Evolutionary conservation across 2,113 vertebrate species (phyloP).

Genomic region (Trogon surrucura): DNA sequence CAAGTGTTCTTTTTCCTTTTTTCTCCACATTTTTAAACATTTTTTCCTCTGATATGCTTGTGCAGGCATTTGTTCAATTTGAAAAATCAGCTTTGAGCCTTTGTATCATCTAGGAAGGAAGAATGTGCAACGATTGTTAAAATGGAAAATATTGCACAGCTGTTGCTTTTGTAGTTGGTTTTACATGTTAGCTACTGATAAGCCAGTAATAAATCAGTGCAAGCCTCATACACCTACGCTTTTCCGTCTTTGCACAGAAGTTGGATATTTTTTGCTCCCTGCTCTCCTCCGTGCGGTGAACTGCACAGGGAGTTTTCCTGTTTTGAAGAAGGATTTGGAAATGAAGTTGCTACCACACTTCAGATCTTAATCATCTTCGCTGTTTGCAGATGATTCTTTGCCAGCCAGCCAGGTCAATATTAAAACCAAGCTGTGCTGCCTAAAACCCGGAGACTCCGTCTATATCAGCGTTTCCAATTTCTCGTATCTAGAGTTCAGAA

Average conservation of each 20-base stretch:
- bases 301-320: neutral
- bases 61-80: neutral
- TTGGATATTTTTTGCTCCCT: neutral
- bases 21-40: neutral
- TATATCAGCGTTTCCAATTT: neutral
- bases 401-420: neutral
- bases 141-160: neutral
- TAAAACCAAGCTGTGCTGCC: neutral
- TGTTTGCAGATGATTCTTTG: neutral
- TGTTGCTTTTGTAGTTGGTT: neutral
- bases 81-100: neutral
- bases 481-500: neutral
- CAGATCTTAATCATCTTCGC: constrained; percentile 11
- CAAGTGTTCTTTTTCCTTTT: rapidly evolving
- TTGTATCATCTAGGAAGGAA: neutral
- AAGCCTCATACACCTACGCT: neutral
- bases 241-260: constrained; percentile 24
- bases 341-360: neutral
- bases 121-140: neutral
- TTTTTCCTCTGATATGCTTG: neutral
- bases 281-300: neutral
- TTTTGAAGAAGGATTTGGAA: constrained; percentile 17
- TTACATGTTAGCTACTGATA: neutral
- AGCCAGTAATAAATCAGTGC: constrained; percentile 18
- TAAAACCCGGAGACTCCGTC: neutral